A percentile compares a stretch with the other conserved stretches of the same genome.
These are phyloP conservation scores for Thymelicus lineola DNA, from an alignment of 2,888 invertebrate genomes.

Conservation along the genomic window DNA sequence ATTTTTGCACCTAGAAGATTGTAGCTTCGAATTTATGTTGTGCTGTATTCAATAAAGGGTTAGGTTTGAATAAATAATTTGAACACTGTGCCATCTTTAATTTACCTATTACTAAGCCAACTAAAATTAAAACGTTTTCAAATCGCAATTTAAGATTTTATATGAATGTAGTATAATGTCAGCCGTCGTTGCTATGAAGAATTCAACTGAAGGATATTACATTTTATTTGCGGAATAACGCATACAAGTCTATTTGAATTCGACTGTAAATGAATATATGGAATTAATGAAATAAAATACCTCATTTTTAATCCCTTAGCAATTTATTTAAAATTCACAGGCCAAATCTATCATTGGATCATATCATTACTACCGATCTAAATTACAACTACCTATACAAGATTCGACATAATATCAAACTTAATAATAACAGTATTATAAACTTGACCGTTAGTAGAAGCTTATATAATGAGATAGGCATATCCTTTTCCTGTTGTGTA, in stretches of 20 bases:
- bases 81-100: background rate
- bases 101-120: background rate
- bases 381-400: background rate
- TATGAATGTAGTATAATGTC: no score
- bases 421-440: background rate
- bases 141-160: no score
- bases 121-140: no score
- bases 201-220: no score
- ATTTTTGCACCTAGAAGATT: conserved; percentile 7
- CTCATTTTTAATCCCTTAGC: background rate
- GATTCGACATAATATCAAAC: background rate
- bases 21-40: conserved; percentile 34
- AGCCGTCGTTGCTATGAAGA: no score
- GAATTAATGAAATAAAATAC: conserved; percentile 1
- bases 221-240: no score
- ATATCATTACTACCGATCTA: conserved; percentile 13
- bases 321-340: conserved; percentile 25
- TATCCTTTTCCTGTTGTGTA: no score
- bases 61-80: conserved; percentile 12
- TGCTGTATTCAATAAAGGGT: conserved; percentile 41
- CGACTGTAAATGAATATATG: no score
- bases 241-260: no score
- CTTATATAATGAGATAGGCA: no score
- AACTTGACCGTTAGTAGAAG: no score
- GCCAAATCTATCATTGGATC: conserved; percentile 20